Evolutionary conservation across 2,888 invertebrate genomes (phyloP).

Genomic region (Salticus scenicus): DNA sequence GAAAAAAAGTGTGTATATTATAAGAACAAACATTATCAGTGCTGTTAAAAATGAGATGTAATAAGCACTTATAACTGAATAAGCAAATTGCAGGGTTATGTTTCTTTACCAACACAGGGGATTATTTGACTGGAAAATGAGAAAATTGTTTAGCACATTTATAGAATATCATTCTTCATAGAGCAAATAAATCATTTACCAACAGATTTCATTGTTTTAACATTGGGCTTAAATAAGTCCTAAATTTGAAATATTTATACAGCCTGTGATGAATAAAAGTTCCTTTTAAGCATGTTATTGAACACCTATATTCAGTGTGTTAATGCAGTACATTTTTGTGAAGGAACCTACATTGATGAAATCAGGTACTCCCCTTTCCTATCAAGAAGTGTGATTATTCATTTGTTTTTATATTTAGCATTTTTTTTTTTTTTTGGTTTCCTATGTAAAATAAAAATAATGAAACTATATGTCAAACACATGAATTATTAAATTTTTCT

Average conservation of each 20-base stretch:
- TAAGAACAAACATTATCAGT: slow-evolving; percentile 1
- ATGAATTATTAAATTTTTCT: background rate
- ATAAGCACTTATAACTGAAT: background rate
- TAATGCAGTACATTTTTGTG: background rate
- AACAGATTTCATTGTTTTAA: background rate
- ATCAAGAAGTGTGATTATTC: background rate
- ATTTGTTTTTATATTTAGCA: background rate
- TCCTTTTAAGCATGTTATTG: slow-evolving; percentile 52
- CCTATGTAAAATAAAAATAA: background rate
- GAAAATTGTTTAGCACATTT: background rate
- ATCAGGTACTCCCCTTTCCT: background rate
- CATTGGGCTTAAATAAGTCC: background rate
- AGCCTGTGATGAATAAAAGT: slow-evolving; percentile 67
- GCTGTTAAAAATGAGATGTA: background rate
- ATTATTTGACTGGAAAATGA: background rate
- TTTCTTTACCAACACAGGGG: background rate
- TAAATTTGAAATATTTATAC: slow-evolving; percentile 24
- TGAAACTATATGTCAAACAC: background rate
- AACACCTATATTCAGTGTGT: background rate
- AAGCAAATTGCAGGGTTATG: background rate
- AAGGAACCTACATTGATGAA: slow-evolving; percentile 1
- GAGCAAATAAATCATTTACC: background rate
- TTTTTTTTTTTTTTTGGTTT: background rate
- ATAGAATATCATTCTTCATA: background rate
- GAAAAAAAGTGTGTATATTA: slow-evolving; percentile 4